Evolutionary conservation across 2,888 invertebrate species (phyloP), one percentile per base, ranked within the genome.

Genomic region (Biston stratarius): DNA sequence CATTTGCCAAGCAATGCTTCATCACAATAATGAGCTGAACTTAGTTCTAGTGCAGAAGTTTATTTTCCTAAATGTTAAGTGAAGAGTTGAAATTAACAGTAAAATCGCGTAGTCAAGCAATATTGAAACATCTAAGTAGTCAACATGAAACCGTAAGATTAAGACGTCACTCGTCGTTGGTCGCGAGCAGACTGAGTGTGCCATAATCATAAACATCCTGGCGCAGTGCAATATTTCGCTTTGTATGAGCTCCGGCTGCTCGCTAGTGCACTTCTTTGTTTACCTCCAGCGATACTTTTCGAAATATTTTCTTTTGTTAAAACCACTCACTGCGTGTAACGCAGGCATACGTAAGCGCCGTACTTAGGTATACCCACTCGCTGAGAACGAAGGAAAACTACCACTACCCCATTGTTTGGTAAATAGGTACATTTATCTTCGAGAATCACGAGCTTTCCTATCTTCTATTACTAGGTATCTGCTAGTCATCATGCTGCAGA

Each of bases 151-250:
- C 80, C 79, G 77, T 86, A 84, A 88, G 87, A 90, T 89, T 85
- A 87, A 87, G 88, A 89, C 75, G 80, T 83, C 80, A 84, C 45
- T 44, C 62, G 69, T 59, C 64, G 66, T 57, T 53, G 53, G 65
- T 12, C 58, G 63, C 60, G 67, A 82, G 87, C 81, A 84, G 83
- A 88, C 87, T 84, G 85, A 87, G 86, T 88, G 84, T 82, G 85
- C 89, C 81, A 89, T 90, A 89, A 91, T 91, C 89, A 91, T 91
- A 91, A 91, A 89, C 86, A 91, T 91, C 90, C 90, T 87, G 87
- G 80, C 83, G 83, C 84, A 79, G 83, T 84, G 87, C 89, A 89
- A 90, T 91, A 91, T 89, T 89, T 87, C 86, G 85, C 91, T 90
- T 91, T 92, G 90, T 91, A 87, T 84, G 86, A 89, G 84, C 88